Evolutionary conservation across 2,113 vertebrate species (phyloP), one percentile per base, ranked within the genome.

Genomic region (Cathartes aura): DNA sequence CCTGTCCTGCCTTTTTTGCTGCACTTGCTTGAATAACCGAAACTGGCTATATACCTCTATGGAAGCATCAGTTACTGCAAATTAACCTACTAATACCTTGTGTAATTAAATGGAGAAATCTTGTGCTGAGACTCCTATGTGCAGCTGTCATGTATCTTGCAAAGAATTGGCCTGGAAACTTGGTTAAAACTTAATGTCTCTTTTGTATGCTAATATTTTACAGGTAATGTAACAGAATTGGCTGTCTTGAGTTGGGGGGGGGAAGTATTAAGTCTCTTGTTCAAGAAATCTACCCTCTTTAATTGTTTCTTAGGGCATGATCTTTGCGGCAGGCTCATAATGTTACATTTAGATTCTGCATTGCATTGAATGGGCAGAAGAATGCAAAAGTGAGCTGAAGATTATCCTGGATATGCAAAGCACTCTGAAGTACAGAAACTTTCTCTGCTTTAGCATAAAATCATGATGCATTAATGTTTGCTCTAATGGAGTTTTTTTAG

Each of bases 61-160:
- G 97, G 97, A 97, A 96, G 97, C 97, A 97, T 94, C 95, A 87
- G 89, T 95, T 96, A 96, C 93, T 98, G 82, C 85, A 80, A 91
- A 85, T 93, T 93, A 95, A 97, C 94, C 47, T 56, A 85, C 93
- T 94, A 86, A 95, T 86, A 56, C 62, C 67, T 45, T 45, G 50
- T 73, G 72, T 66, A 43, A 90, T 80, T 82, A 60, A 82, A 82
- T 21, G 43, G 82, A 89, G 66, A 63, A 79, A 59, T 42, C 64
- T 32, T 90, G 52, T 93, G 81, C 86, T 58, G 82, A 94, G 63
- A 71, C 80, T 87, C 82, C 43, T 63, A 30, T 93, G 91, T 97
- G 93, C 96, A 92, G 53, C 84, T 64, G 80, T 96, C 68, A 15
- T 91, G 64, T 82, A 78, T 60, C 76, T 58, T 90, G 75, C 40